Percentiles rank a stretch among this genome's conserved stretches.
These are phyloP conservation scores for Macroteleia sp. DNA, from an alignment of 2,888 invertebrate genomes.

Conservation along the genomic window DNA sequence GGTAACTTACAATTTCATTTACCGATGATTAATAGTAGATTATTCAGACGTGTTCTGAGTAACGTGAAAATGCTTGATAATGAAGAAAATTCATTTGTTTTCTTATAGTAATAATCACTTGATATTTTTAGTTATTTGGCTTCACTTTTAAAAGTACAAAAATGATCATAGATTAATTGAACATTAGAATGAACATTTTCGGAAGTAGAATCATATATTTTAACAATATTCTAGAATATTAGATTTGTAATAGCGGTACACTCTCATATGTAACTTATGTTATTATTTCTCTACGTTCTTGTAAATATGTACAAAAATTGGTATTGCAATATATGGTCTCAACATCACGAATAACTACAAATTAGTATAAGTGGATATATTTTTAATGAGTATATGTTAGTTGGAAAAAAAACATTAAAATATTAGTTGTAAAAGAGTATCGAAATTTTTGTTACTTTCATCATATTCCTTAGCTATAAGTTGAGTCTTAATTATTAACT, in stretches of 20 bases:
- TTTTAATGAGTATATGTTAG: constrained; percentile 39
- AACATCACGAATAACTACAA: constrained; percentile 30
- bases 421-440: constrained; percentile 29
- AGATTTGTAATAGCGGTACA: constrained; percentile 1
- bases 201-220: constrained; percentile 4
- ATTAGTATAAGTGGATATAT: constrained; percentile 44
- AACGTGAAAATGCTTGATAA: too few species aligned
- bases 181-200: constrained; percentile 1
- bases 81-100: too few species aligned
- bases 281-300: constrained; percentile 35
- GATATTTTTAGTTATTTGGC: neutral
- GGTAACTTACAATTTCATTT: too few species aligned
- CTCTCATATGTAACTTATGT: constrained; percentile 27
- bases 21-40: too few species aligned
- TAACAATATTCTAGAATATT: neutral
- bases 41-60: too few species aligned
- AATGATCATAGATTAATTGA: neutral
- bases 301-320: constrained; percentile 58
- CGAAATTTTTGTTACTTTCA: constrained; percentile 15
- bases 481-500: neutral
- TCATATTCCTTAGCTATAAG: constrained; percentile 16
- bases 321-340: constrained; percentile 39
- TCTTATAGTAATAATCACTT: neutral
- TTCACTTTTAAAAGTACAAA: constrained; percentile 1
- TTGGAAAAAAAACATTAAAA: constrained; percentile 23